phyloP scores from a whole-genome alignment of 2,888 invertebrate genomes.

The Notodonta ziczac region DNA sequence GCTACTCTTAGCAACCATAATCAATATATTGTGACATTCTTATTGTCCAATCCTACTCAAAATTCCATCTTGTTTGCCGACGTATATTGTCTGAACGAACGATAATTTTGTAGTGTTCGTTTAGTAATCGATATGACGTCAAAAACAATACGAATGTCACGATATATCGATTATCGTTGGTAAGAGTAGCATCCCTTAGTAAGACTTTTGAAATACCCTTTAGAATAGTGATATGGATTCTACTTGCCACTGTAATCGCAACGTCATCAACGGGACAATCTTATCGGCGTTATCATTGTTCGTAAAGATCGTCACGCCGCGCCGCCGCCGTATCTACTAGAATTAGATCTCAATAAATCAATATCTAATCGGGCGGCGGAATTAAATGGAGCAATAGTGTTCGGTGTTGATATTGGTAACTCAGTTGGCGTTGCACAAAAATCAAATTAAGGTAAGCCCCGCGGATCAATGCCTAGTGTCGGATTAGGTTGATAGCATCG shows the following conservation, averaged over 20 bases:
- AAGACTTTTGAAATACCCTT: too few relatives aligned
- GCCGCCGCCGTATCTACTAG: conserved; percentile 40
- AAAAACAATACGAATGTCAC: too few relatives aligned
- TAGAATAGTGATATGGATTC: too few relatives aligned
- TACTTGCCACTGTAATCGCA: conserved; percentile 20
- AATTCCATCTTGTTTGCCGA: too few relatives aligned
- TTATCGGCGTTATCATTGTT: conserved; percentile 39
- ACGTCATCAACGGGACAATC: conserved; percentile 32
- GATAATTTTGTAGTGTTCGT: too few relatives aligned
- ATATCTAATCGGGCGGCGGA: conserved; percentile 48
- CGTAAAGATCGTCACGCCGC: conserved; percentile 41
- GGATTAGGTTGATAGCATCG: neutral
- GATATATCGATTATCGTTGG: too few relatives aligned
- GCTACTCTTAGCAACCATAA: too few relatives aligned
- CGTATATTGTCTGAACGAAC: too few relatives aligned
- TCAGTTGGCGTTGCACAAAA: conserved; percentile 20
- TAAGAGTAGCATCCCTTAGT: too few relatives aligned
- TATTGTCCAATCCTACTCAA: too few relatives aligned
- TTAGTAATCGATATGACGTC: too few relatives aligned
- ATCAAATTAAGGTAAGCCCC: conserved; percentile 28
- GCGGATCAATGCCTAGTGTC: conserved; percentile 10
- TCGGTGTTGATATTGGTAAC: conserved; percentile 22
- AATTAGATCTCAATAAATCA: conserved; percentile 46
- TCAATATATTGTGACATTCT: too few relatives aligned
- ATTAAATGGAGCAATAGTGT: conserved; percentile 43